A percentile compares a stretch with the other conserved stretches of the same genome.
These are phyloP conservation scores for Ficedula albicollis DNA, from an alignment of 2,797 vertebrate genomes.

Conservation along the genomic window DNA sequence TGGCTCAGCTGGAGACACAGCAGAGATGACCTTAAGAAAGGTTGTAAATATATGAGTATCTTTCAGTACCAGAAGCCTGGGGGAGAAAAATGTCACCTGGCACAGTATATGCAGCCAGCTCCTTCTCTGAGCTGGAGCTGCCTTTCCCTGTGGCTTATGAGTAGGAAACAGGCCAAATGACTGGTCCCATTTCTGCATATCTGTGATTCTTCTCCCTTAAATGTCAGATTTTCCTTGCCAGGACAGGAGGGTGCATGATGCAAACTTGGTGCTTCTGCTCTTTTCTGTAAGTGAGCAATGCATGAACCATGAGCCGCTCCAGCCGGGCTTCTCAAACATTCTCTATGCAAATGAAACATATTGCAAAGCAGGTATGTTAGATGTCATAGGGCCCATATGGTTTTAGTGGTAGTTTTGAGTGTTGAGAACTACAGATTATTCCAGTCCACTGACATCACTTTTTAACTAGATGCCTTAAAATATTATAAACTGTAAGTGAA, in stretches of 20 bases:
- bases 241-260: not conserved
- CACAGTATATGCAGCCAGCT: not conserved
- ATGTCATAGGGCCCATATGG: not conserved
- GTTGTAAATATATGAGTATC: constrained; percentile 29
- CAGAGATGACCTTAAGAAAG: constrained; percentile 60
- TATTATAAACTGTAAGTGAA: not conserved
- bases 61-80: not conserved
- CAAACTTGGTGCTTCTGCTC: not conserved
- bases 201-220: not conserved
- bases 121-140: not conserved
- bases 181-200: not conserved
- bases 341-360: constrained; percentile 25
- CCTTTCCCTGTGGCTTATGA: not conserved
- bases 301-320: not conserved
- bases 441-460: not conserved
- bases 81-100: constrained; percentile 35
- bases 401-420: not conserved
- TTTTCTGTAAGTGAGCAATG: constrained; percentile 9
- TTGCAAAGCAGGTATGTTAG: not conserved
- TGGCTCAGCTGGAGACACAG: constrained; percentile 48
- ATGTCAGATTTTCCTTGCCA: not conserved
- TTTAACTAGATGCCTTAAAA: not conserved
- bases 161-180: not conserved
- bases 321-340: not conserved
- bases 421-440: not conserved